phyloP scores from a whole-genome alignment of 2,113 vertebrate genomes.

The Mus pahari region DNA sequence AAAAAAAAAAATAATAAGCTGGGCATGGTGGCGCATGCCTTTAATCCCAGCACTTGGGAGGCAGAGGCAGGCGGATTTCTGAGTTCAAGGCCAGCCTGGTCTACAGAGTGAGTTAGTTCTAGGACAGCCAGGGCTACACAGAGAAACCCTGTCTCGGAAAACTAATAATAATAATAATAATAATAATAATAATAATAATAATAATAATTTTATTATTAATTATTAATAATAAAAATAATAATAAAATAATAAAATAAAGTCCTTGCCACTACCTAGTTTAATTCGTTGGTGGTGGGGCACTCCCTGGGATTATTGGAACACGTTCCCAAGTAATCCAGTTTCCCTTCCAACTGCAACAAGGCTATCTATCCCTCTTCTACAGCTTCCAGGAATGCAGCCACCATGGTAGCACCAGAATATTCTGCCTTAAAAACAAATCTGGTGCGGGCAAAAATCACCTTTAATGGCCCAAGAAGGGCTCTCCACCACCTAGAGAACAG shows the following conservation, averaged over 20 bases:
- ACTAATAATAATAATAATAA: too few species aligned
- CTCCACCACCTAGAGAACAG: not conserved
- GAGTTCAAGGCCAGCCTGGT: too few species aligned
- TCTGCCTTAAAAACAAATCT: not conserved
- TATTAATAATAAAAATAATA: too few species aligned
- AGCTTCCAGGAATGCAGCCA: not conserved
- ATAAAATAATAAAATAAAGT: not conserved
- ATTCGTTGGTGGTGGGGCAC: not conserved
- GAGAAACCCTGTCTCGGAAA: too few species aligned
- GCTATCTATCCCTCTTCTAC: not conserved
- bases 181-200: not conserved
- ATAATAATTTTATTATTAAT: too few species aligned
- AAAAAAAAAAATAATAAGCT: not conserved
- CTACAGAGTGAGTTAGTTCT: too few species aligned
- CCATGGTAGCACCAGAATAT: not conserved
- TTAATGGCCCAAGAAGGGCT: not conserved
- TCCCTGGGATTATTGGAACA: not conserved
- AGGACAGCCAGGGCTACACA: too few species aligned
- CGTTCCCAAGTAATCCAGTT: not conserved
- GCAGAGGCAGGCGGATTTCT: too few species aligned
- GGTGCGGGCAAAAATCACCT: not conserved
- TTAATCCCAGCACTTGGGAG: too few species aligned
- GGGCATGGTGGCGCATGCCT: too few species aligned
- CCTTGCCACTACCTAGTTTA: not conserved
- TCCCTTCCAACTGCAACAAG: not conserved